phyloP scores from a whole-genome alignment of 2,888 invertebrate species.

The Mythimna albipuncta region DNA sequence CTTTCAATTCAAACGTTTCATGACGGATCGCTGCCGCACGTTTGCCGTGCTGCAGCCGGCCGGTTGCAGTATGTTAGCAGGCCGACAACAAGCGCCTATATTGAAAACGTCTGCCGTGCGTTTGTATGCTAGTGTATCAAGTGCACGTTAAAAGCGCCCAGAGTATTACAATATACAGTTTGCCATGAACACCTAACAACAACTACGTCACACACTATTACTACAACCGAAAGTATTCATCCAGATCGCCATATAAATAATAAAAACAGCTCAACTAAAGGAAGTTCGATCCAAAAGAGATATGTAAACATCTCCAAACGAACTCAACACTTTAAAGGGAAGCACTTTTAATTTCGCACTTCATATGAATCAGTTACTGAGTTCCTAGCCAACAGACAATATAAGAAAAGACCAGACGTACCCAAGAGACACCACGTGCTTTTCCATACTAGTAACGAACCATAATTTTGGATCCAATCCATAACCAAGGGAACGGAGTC shows the following conservation, averaged over 20 bases:
- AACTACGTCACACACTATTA: neutral
- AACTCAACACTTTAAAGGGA: constrained; percentile 48
- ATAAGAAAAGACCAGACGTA: constrained; percentile 72
- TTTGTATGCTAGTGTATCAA: too few relatives aligned
- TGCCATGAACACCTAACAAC: too few relatives aligned
- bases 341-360: constrained; percentile 64
- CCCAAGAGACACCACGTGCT: constrained; percentile 82
- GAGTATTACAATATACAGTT: too few relatives aligned
- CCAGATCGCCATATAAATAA: constrained; percentile 26
- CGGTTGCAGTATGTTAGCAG: too few relatives aligned
- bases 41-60: too few relatives aligned
- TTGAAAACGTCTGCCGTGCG: too few relatives aligned
- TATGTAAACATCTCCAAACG: constrained; percentile 54
- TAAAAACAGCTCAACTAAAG: constrained; percentile 39
- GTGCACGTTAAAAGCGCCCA: too few relatives aligned
- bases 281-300: constrained; percentile 46
- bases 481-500: constrained; percentile 76
- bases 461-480: constrained; percentile 88
- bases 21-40: too few relatives aligned
- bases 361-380: constrained; percentile 52
- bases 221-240: constrained; percentile 36
- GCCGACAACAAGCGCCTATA: too few relatives aligned
- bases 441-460: constrained; percentile 80
- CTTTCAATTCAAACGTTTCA: too few relatives aligned
- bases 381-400: constrained; percentile 63